Evolutionary conservation across 2,888 invertebrate species (phyloP).

Genomic region (Ectemnius continuus): DNA sequence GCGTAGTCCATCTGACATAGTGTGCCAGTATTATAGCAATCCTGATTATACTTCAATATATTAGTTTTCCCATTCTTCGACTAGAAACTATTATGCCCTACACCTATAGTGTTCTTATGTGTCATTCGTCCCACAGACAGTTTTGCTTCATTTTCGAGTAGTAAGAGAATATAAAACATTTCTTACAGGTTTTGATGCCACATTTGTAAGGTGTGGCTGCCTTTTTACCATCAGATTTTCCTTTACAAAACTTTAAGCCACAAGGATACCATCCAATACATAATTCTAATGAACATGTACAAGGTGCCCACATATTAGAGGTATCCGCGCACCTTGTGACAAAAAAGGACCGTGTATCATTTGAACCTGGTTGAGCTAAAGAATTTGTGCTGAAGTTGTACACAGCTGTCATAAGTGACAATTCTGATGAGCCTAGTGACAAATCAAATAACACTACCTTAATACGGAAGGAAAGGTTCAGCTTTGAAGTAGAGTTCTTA

Average conservation of each 20-base stretch:
- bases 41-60: neutral
- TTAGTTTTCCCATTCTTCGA: neutral
- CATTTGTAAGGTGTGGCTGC: conserved; percentile 89
- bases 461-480: conserved; percentile 6
- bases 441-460: neutral
- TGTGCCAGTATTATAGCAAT: neutral
- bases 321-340: conserved; percentile 82
- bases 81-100: conserved; percentile 22
- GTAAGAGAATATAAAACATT: conserved; percentile 93
- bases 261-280: conserved; percentile 98
- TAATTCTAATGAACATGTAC: conserved; percentile 91
- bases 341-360: conserved; percentile 67
- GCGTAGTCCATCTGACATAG: neutral
- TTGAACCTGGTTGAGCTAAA: conserved; percentile 70
- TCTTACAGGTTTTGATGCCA: conserved; percentile 96
- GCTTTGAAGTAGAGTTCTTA: neutral
- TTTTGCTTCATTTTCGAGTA: conserved; percentile 90
- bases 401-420: conserved; percentile 85
- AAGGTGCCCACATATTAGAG: conserved; percentile 85
- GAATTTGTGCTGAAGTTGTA: conserved; percentile 84
- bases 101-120: conserved; percentile 63
- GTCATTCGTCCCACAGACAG: conserved; percentile 90
- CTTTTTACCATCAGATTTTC: conserved; percentile 84
- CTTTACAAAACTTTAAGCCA: conserved; percentile 95
- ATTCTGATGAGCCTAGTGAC: conserved; percentile 79